Conservation (phyloP, 2,113 vertebrate genomes). For the Pterophyllum scalare region DNA sequence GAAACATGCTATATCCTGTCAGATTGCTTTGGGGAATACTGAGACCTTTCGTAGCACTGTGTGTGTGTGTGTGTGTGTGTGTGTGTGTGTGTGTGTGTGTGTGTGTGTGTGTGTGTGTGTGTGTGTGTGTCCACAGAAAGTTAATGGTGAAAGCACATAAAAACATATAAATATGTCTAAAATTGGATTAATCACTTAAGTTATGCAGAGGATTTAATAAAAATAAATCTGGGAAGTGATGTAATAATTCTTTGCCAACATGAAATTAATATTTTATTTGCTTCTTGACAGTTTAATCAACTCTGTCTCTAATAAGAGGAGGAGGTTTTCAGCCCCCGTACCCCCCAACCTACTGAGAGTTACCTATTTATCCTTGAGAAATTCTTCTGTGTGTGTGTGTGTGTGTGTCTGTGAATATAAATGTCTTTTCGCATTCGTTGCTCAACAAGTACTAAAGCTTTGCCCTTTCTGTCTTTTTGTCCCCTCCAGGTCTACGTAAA, state of each 20-base stretch:
- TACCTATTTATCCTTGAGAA: slow-evolving; percentile 25
- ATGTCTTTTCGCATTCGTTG: background rate
- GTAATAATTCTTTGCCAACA: slow-evolving; percentile 60
- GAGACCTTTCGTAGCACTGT: background rate
- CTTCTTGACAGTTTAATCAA: slow-evolving; percentile 78
- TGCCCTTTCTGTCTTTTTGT: slow-evolving; percentile 38
- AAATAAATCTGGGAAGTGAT: slow-evolving; percentile 53
- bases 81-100: background rate
- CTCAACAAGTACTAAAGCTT: slow-evolving; percentile 21
- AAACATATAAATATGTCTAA: slow-evolving; percentile 36
- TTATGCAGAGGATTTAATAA: slow-evolving; percentile 59
- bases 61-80: background rate
- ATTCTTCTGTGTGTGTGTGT: slow-evolving; percentile 28
- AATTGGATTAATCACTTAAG: slow-evolving; percentile 60
- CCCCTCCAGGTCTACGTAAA: slow-evolving; percentile 82
- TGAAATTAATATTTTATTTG: slow-evolving; percentile 71
- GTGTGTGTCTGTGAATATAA: background rate
- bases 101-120: background rate
- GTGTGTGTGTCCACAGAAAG: background rate
- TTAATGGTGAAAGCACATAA: background rate
- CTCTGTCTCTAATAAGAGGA: slow-evolving; percentile 61
- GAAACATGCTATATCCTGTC: slow-evolving; percentile 55
- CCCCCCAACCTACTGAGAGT: slow-evolving; percentile 22
- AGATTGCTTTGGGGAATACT: slow-evolving; percentile 18
- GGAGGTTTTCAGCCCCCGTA: background rate